Percentiles rank a stretch among this genome's conserved stretches.
Conservation (phyloP, 2,888 invertebrate species). For the Zonitis immaculata region DNA sequence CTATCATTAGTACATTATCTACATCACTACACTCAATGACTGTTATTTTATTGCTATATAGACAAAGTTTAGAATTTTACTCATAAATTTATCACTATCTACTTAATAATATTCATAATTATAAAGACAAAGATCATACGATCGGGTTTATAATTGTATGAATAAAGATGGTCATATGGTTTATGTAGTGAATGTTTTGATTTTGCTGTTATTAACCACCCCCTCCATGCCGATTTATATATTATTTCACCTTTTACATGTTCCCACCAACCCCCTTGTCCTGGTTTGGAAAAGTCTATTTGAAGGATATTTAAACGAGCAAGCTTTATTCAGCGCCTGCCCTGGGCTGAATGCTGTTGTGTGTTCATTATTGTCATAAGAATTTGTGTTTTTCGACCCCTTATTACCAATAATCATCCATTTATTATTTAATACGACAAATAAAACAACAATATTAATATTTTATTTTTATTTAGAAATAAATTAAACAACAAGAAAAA, state of each 20-base stretch:
- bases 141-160: slow-evolving; percentile 2
- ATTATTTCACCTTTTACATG: background rate
- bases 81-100: too few species aligned
- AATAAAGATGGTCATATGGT: slow-evolving; percentile 4
- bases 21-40: too few species aligned
- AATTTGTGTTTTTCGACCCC: slow-evolving; percentile 37
- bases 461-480: too few species aligned
- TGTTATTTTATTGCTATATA: too few species aligned
- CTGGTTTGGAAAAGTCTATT: background rate
- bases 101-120: too few species aligned
- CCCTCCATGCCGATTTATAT: background rate
- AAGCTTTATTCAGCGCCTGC: slow-evolving; percentile 37
- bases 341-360: slow-evolving; percentile 39
- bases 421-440: too few species aligned
- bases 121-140: background rate
- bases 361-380: slow-evolving; percentile 21
- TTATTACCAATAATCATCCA: too few species aligned
- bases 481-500: background rate
- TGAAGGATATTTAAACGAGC: background rate
- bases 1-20: too few species aligned
- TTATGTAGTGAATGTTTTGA: slow-evolving; percentile 1
- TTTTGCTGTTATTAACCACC: background rate
- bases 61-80: too few species aligned
- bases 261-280: background rate
- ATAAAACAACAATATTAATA: too few species aligned